phyloP scores from a whole-genome alignment of 2,888 invertebrate genomes.

The Zeuzera pyrina region DNA sequence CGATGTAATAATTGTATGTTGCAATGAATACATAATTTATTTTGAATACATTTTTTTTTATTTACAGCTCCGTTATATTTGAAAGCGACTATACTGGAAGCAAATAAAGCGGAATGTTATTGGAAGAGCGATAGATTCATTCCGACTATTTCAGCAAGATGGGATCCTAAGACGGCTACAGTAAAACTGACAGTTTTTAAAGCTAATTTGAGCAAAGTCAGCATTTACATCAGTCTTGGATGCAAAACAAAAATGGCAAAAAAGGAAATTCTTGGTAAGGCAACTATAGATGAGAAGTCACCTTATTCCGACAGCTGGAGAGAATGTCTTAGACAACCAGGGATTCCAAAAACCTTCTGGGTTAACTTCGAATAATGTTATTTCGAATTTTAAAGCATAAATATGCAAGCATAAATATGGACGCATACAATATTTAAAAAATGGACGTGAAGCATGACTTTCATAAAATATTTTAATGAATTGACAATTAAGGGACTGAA shows the following conservation, averaged over 20 bases:
- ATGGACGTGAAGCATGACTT: no score
- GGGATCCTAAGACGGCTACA: conserved; percentile 77
- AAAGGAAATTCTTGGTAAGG: conserved; percentile 78
- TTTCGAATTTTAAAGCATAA: no score
- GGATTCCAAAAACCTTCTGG: conserved; percentile 73
- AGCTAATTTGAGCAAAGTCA: conserved; percentile 75
- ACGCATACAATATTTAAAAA: no score
- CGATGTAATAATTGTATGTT: no score
- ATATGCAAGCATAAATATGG: no score
- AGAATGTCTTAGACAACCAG: conserved; percentile 70
- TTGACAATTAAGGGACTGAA: no score
- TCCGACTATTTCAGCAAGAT: conserved; percentile 84
- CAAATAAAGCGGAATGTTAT: conserved; percentile 70
- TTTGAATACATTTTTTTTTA: conserved; percentile 7
- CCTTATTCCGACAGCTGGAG: conserved; percentile 74
- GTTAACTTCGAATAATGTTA: conserved; percentile 71
- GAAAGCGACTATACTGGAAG: conserved; percentile 83
- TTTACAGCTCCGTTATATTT: conserved; percentile 80
- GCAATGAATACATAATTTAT: no score
- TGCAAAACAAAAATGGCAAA: conserved; percentile 79
- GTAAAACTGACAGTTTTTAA: conserved; percentile 76
- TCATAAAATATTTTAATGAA: no score
- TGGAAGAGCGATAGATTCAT: conserved; percentile 84
- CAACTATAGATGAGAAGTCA: conserved; percentile 76
- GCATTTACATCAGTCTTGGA: conserved; percentile 77